Evolutionary conservation across 2,888 invertebrate genomes (phyloP), one percentile per base, ranked within the genome.

Genomic region (Eurytoma adleriae): DNA sequence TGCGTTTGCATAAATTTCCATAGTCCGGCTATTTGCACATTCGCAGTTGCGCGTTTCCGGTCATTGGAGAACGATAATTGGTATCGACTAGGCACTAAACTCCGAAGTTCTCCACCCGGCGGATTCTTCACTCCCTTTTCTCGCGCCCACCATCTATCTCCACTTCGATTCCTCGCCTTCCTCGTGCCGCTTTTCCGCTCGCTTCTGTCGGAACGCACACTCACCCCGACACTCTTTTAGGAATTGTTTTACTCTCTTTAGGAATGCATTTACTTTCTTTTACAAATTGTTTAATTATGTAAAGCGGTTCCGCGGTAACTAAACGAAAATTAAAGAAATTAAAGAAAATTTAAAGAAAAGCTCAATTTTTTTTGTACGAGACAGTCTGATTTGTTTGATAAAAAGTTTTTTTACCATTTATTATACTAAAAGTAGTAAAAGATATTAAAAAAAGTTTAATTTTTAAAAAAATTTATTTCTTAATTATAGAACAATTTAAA

Each of bases 61-160:
- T 71, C 71, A 79, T 75, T 75, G 79, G 75, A 70, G 66, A 71
- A 66, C 79, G 81, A 83, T 84, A 85, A 85, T 84, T 83, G 82
- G 83, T 79, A 79, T 75, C 78, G 73, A 73, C 72, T 71, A 71
- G 57, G 27, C 59, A 59, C 71, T 68, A 30, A 78, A 61, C 61
- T 73, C n/a, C 3, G 40, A 71, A 50, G 27, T 52, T 52, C 71
- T 68, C 18, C 71, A 61, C 61, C 68, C 48, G 10, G 3, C 20
- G 18, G 16, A 73, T 48, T 72, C 68, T 73, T 73, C 61, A 27
- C 40, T 56, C n/a, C 24, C 7, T 18, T 48, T 48, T 66, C 18
- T 56, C n/a, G 3, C 61, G 5, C 16, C 50, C 18, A 13, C 24
- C 1, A 3, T 7, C 14, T 16, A 5, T 12, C 3, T 3, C 16